Percentiles rank a stretch among this genome's conserved stretches.
phyloP scores from a whole-genome alignment of 2,797 vertebrate genomes.

The Acanthornis magna region DNA sequence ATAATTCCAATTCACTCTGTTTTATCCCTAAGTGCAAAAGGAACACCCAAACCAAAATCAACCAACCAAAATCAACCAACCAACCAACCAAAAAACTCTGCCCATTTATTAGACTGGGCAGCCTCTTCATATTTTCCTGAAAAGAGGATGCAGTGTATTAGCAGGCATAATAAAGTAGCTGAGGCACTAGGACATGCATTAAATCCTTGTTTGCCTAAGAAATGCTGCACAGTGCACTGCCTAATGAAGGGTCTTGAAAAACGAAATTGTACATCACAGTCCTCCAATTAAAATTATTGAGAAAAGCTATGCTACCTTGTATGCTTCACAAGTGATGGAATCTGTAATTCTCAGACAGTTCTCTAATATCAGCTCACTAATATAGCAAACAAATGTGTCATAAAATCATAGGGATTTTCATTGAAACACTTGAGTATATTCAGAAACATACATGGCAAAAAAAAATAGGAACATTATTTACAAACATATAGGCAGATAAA shows the following conservation, averaged over 20 bases:
- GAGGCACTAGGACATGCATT: not conserved
- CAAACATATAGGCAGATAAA: not conserved
- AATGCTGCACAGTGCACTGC: not conserved
- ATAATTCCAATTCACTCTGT: not conserved
- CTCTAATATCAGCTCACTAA: not conserved
- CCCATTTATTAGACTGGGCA: not conserved
- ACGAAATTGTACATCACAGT: not conserved
- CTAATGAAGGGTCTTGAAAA: not conserved
- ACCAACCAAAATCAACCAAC: too few relatives aligned
- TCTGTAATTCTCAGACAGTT: not conserved
- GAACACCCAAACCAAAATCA: not conserved
- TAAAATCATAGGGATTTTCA: not conserved
- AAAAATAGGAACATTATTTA: not conserved
- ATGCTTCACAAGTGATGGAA: not conserved
- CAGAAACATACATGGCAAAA: not conserved
- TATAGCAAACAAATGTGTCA: fast-evolving
- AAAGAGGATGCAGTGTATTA: not conserved
- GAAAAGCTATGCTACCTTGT: not conserved
- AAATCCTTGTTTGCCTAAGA: not conserved
- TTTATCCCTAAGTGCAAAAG: not conserved
- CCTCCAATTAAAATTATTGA: not conserved
- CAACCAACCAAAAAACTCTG: not conserved
- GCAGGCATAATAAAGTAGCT: not conserved
- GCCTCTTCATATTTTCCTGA: not conserved
- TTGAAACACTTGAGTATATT: not conserved